phyloP scores from a whole-genome alignment of 2,113 vertebrate species.

The Cyprinodon tularosa region DNA sequence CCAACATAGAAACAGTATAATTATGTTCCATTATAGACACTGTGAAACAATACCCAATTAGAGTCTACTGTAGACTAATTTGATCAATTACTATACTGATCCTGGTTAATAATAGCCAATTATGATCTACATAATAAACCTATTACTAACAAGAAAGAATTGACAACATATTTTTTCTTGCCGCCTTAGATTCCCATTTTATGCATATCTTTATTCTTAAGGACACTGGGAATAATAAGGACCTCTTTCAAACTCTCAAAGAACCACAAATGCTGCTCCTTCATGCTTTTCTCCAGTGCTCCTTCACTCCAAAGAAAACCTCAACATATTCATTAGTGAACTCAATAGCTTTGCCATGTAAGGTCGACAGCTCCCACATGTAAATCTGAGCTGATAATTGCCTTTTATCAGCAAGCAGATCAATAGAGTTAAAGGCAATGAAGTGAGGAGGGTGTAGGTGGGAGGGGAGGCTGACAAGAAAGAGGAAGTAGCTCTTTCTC shows the following conservation, averaged over 20 bases:
- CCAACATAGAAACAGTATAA: conserved; percentile 57
- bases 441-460: conserved; percentile 68
- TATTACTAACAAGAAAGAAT: conserved; percentile 60
- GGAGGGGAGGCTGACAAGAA: conserved; percentile 22
- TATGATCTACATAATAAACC: conserved; percentile 62
- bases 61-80: conserved; percentile 47
- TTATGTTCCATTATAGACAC: conserved; percentile 58
- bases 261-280: neutral
- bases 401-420: conserved; percentile 85
- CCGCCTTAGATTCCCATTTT: conserved; percentile 4
- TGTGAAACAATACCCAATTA: conserved; percentile 60
- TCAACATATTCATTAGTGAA: conserved; percentile 88
- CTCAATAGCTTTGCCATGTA: conserved; percentile 89
- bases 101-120: conserved; percentile 69
- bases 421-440: conserved; percentile 90
- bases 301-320: conserved; percentile 72
- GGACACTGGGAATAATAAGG: conserved; percentile 34
- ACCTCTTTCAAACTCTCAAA: neutral
- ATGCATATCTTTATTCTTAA: conserved; percentile 30
- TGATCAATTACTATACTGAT: conserved; percentile 71
- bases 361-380: conserved; percentile 89
- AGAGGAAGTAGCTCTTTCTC: conserved; percentile 69
- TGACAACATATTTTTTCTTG: conserved; percentile 19
- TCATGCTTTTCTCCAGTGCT: conserved; percentile 10
- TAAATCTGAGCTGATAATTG: conserved; percentile 93